These are phyloP conservation scores for Lasioglossum leucozonium DNA, from an alignment of 2,888 invertebrate genomes.

Conservation along the genomic window DNA sequence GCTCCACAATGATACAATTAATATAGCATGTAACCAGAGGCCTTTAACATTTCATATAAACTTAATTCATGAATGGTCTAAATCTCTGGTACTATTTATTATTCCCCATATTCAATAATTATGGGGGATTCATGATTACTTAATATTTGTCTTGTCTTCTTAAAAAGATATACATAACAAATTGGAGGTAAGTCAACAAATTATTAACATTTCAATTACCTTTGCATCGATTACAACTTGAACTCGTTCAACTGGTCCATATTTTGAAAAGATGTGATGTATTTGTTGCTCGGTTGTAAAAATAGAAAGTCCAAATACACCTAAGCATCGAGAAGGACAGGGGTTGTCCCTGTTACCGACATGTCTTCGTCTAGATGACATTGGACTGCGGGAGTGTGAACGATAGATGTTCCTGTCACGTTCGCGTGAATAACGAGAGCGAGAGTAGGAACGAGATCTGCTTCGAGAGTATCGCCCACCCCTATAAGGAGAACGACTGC, in stretches of 20 bases:
- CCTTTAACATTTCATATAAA: conserved; percentile 79
- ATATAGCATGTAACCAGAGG: conserved; percentile 77
- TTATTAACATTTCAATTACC: conserved; percentile 85
- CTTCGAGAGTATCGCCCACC: conserved; percentile 88
- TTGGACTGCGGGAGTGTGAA: conserved; percentile 91
- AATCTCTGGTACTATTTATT: conserved; percentile 78
- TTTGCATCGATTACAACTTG: conserved; percentile 98
- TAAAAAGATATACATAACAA: background rate
- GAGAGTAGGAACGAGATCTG: conserved; percentile 87
- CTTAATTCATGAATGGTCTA: conserved; percentile 80
- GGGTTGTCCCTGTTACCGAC: conserved; percentile 94
- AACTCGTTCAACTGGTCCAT: conserved; percentile 95
- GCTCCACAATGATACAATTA: background rate
- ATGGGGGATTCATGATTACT: conserved; percentile 25
- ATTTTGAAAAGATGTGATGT: conserved; percentile 96
- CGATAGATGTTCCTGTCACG: conserved; percentile 87
- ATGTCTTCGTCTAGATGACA: conserved; percentile 92
- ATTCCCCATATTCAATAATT: conserved; percentile 60
- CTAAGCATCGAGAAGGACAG: conserved; percentile 94
- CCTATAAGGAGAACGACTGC: conserved; percentile 88
- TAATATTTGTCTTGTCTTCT: background rate
- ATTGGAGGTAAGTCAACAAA: background rate
- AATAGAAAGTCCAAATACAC: conserved; percentile 97
- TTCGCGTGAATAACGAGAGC: conserved; percentile 86
- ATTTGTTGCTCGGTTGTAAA: conserved; percentile 97